phyloP scores from a whole-genome alignment of 2,888 invertebrate genomes.

The Euplexia lucipara region DNA sequence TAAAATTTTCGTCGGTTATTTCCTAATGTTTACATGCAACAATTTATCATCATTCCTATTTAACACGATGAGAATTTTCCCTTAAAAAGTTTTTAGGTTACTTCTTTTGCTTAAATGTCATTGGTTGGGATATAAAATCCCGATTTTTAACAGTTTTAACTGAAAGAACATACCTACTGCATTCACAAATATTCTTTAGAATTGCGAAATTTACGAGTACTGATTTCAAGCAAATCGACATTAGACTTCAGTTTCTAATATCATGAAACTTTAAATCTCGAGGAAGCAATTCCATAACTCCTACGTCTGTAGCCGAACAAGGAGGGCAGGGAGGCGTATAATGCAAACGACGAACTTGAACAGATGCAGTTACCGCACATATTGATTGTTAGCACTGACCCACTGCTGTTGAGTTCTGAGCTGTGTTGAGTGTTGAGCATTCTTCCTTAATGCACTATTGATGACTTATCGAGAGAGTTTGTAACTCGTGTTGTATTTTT shows the following conservation, averaged over 20 bases:
- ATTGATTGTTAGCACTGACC: slow-evolving; percentile 73
- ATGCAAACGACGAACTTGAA: slow-evolving; percentile 77
- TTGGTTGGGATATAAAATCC: too few species aligned
- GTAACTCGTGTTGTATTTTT: not conserved
- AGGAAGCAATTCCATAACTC: slow-evolving; percentile 58
- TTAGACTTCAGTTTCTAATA: not conserved
- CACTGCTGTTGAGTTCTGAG: slow-evolving; percentile 21
- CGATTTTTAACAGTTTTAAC: too few species aligned
- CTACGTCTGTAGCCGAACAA: slow-evolving; percentile 64
- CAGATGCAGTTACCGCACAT: slow-evolving; percentile 72
- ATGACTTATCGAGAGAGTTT: slow-evolving; percentile 20
- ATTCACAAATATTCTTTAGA: not conserved
- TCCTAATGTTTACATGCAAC: too few species aligned
- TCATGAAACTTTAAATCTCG: not conserved
- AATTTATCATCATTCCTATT: too few species aligned
- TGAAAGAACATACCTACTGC: not conserved
- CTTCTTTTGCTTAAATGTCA: too few species aligned
- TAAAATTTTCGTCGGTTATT: too few species aligned
- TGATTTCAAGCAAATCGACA: not conserved
- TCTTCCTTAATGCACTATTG: slow-evolving; percentile 25
- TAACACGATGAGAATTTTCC: too few species aligned
- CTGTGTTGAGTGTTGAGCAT: slow-evolving; percentile 15
- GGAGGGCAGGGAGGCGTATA: slow-evolving; percentile 69
- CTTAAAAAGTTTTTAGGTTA: too few species aligned
- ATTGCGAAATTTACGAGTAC: slow-evolving; percentile 1